Conservation (phyloP, 2,797 vertebrate species). For the Mareca strepera region DNA sequence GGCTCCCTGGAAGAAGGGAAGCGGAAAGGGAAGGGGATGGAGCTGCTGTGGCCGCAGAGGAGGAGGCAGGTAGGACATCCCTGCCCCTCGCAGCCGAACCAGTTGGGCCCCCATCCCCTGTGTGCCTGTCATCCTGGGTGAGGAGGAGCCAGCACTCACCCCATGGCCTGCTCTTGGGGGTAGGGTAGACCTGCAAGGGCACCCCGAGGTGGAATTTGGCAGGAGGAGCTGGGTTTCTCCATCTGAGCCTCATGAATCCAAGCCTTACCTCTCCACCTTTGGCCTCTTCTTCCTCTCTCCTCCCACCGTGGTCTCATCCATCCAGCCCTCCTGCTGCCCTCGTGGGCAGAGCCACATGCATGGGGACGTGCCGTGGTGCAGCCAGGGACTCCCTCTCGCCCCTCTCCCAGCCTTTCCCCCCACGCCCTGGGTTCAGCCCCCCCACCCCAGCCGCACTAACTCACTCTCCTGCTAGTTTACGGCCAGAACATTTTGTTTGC, state of each 20-base stretch:
- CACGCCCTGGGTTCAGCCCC: not conserved
- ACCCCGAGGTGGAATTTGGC: accelerated
- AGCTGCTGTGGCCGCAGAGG: accelerated
- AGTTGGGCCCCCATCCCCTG: not conserved
- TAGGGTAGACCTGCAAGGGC: accelerated
- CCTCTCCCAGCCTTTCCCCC: not conserved
- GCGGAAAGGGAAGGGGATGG: not conserved
- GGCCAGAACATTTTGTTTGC: conserved; percentile 74
- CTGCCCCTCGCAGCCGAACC: not conserved
- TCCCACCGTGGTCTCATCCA: not conserved
- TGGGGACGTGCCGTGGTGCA: not conserved
- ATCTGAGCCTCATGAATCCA: not conserved
- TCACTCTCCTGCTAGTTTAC: conserved; percentile 19
- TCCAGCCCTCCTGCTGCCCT: not conserved
- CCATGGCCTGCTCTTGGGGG: not conserved
- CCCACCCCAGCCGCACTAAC: conserved; percentile 17
- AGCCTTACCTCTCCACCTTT: not conserved
- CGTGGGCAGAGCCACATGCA: accelerated
- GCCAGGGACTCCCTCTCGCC: not conserved
- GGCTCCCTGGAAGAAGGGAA: not conserved
- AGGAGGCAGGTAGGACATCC: not conserved
- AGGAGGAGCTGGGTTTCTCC: not conserved
- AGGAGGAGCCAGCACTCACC: not conserved
- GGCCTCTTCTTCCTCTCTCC: not conserved
- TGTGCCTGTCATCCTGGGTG: accelerated